These are phyloP conservation scores for Nysson spinosus DNA, from an alignment of 2,888 invertebrate genomes.

Conservation along the genomic window DNA sequence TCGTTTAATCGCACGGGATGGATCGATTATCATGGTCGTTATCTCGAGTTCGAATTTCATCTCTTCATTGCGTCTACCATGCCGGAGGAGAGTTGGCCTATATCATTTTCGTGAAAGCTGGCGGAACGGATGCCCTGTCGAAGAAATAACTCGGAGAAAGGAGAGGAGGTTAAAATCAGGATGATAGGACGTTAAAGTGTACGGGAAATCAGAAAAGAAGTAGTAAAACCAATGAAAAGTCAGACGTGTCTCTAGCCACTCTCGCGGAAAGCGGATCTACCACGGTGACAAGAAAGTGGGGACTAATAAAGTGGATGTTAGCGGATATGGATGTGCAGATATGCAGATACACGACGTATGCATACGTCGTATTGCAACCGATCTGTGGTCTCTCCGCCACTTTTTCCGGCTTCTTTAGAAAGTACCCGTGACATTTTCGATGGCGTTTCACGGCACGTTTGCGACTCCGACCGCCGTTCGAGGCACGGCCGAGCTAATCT, in stretches of 20 bases:
- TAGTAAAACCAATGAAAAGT: not conserved
- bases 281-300: not conserved
- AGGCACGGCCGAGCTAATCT: constrained; percentile 20
- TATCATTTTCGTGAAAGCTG: constrained; percentile 66
- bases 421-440: constrained; percentile 51
- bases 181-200: not conserved
- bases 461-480: constrained; percentile 14
- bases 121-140: constrained; percentile 32
- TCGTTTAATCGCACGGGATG: constrained; percentile 30
- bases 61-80: constrained; percentile 33
- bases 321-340: not conserved
- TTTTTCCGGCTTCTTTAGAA: constrained; percentile 51
- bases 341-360: not conserved
- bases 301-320: not conserved
- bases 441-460: constrained; percentile 23
- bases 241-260: not conserved
- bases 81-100: constrained; percentile 40
- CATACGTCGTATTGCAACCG: constrained; percentile 8
- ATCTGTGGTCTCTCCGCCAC: constrained; percentile 36
- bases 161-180: constrained; percentile 7
- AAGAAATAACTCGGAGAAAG: constrained; percentile 28
- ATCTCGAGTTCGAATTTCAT: constrained; percentile 28
- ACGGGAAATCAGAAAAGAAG: not conserved
- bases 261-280: not conserved
- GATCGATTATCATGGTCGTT: constrained; percentile 51